A percentile compares a stretch with the other conserved stretches of the same genome.
Evolutionary conservation across 2,113 vertebrate genomes (phyloP).

Genomic region (Trichomycterus rosablanca): DNA sequence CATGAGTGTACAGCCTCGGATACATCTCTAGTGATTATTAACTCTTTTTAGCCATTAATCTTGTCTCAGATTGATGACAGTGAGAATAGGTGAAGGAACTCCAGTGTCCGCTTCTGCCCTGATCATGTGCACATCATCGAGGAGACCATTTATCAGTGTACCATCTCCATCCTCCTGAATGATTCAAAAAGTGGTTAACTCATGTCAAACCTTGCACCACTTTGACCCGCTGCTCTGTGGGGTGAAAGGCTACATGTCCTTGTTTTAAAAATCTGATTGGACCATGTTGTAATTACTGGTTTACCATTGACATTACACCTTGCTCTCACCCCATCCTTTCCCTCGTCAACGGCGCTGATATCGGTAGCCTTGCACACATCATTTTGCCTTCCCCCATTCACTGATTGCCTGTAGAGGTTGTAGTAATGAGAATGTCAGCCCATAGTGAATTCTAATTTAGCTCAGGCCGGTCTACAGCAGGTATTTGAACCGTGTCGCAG

Average conservation of each 20-base stretch:
- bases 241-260: constrained; percentile 49
- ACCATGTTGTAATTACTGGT: constrained; percentile 55
- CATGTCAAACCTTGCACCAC: constrained; percentile 56
- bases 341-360: constrained; percentile 14
- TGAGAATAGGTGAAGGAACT: constrained; percentile 11
- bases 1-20: too few species aligned
- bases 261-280: constrained; percentile 33
- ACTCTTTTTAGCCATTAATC: not conserved
- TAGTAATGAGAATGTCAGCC: constrained; percentile 57
- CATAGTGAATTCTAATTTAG: constrained; percentile 59
- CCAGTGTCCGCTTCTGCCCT: constrained; percentile 11
- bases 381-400: constrained; percentile 55
- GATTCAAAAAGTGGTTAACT: constrained; percentile 48
- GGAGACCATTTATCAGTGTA: constrained; percentile 46
- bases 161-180: constrained; percentile 16
- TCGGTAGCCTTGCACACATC: constrained; percentile 45
- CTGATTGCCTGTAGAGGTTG: constrained; percentile 45
- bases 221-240: constrained; percentile 55
- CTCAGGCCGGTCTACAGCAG: constrained; percentile 45
- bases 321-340: constrained; percentile 53
- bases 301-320: constrained; percentile 58
- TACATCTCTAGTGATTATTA: not conserved
- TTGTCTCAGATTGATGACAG: constrained; percentile 21
- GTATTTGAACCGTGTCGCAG: constrained; percentile 48
- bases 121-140: constrained; percentile 30